phyloP scores from a whole-genome alignment of 2,888 invertebrate species.

The Neoascia interrupta region DNA sequence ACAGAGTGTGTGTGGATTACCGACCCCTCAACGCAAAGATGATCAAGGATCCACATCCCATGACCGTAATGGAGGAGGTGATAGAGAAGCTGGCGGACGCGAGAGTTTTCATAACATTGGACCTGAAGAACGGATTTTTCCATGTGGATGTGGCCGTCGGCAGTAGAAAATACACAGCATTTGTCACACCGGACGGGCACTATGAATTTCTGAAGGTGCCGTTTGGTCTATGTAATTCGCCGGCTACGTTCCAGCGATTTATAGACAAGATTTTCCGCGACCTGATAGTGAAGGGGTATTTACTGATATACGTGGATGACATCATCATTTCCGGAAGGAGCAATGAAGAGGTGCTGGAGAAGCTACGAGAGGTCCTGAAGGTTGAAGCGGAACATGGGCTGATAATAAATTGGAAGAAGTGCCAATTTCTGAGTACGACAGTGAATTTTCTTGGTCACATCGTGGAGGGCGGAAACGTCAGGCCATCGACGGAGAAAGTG shows the following conservation, averaged over 20 bases:
- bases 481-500: not conserved
- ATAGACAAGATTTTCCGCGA: not conserved
- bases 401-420: constrained; percentile 3
- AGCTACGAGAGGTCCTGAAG: not conserved
- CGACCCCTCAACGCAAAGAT: constrained; percentile 20
- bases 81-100: constrained; percentile 68
- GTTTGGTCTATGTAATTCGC: constrained; percentile 76
- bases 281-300: not conserved
- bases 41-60: constrained; percentile 28
- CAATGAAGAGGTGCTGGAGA: not conserved
- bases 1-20: constrained; percentile 73
- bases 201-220: constrained; percentile 76
- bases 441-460: constrained; percentile 15
- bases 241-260: constrained; percentile 75
- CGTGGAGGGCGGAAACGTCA: not conserved
- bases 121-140: constrained; percentile 48
- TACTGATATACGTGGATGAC: constrained; percentile 5
- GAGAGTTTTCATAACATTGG: too few relatives aligned
- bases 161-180: constrained; percentile 73
- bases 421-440: not conserved
- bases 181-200: constrained; percentile 76
- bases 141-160: constrained; percentile 9
- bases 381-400: not conserved
- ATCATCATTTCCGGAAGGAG: not conserved
- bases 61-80: constrained; percentile 32